phyloP scores from a whole-genome alignment of 2,797 vertebrate genomes.

The Xenentodon cancila region DNA sequence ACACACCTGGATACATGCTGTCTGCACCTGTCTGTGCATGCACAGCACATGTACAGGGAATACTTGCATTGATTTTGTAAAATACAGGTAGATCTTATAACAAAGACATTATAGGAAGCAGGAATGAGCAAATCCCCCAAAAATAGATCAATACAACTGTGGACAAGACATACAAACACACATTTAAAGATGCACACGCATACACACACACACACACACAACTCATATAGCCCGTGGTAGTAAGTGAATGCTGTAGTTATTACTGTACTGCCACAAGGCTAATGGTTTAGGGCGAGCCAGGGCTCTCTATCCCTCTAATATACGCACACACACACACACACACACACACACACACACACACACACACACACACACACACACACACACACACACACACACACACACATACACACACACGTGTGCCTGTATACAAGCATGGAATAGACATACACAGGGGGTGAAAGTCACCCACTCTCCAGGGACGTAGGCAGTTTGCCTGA shows the following conservation, averaged over 20 bases:
- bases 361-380: not conserved
- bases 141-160: slow-evolving; percentile 29
- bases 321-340: not conserved
- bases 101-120: slow-evolving; percentile 10
- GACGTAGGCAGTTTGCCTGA: slow-evolving; percentile 69
- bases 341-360: not conserved
- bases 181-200: slow-evolving; percentile 5
- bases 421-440: slow-evolving; percentile 10
- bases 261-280: slow-evolving; percentile 75
- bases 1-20: not conserved
- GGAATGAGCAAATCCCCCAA: slow-evolving; percentile 2
- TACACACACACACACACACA: slow-evolving; percentile 42
- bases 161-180: slow-evolving; percentile 19
- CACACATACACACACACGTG: not conserved
- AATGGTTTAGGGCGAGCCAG: slow-evolving; percentile 75
- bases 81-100: slow-evolving; percentile 7
- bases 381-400: not conserved
- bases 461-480: slow-evolving; percentile 74
- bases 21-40: not conserved
- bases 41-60: not conserved
- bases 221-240: slow-evolving; percentile 67
- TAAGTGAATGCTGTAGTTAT: slow-evolving; percentile 75
- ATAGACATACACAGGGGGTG: slow-evolving; percentile 42
- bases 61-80: not conserved
- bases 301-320: slow-evolving; percentile 25